Base-by-base conservation (phyloP, 2,797 vertebrate genomes). In the Poeciliopsis infans region DNA sequence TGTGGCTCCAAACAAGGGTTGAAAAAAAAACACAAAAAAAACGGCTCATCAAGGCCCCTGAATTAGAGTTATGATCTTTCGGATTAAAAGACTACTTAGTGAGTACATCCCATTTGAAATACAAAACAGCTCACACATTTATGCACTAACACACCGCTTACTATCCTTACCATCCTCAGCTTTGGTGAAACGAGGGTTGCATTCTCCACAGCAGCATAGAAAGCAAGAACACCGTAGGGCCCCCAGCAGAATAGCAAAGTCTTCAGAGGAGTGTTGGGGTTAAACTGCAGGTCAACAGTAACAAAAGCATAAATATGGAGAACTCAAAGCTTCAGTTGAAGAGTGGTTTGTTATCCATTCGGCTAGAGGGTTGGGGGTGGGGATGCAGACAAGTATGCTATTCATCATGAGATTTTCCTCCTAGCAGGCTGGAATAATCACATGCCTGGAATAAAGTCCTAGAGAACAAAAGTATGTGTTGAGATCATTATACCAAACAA, bases 171-270 rank as follows among this genome's bases (percentile, higher is more conserved):
- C 98, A 99, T 99, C 92, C 97, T 97, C 59, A 99, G 94, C 93
- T 97, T 97, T 11, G 97, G 96, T 41, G 97, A 97, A 46, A 99
- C 91, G 85, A 97, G 91, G 81, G 87, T 96, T 86, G 96, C 96
- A 0, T 98, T 97, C 72, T 97, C 91, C 41, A 98, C 31, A 4
- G 96, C 94, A 1, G 97, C 97, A 0, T 97, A 99, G 85, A 97
- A 96, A 66, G 96, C 95, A 80, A 99, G 92, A 77, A 98, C 59
- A 13, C 97, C 97, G 2, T 99, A 99, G 69, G 97, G 98, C 2
- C 97, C 96, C 98, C 98, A 99, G 93, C 97, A 97, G 61, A 98
- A 78, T 70, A 98, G 88, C 92, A 99, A 85, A 0, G 95, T 95
- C 93, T 97, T 97, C 88, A 97, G 41, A 33, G 98, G 98, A 79